Percentiles rank a stretch among this genome's conserved stretches.
Conservation (phyloP, 2,113 vertebrate species). For the Psephotus haematonotus region DNA sequence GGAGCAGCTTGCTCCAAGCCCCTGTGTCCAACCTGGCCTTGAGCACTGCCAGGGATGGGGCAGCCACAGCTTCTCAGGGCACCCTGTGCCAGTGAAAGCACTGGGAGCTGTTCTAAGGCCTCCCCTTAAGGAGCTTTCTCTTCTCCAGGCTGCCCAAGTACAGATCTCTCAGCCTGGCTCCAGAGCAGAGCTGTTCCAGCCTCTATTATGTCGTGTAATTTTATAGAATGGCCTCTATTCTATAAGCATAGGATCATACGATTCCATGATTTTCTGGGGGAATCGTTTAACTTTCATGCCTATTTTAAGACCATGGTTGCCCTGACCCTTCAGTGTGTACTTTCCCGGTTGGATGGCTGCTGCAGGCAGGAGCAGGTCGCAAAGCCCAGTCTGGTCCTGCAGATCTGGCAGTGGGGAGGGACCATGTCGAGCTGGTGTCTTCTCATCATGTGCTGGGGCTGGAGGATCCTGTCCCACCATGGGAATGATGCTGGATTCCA, state of each 20-base stretch:
- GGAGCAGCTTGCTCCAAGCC: not conserved
- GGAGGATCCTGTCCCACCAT: not conserved
- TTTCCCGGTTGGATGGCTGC: not conserved
- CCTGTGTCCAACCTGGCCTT: not conserved
- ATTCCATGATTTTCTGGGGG: conserved; percentile 23
- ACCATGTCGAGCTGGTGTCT: accelerated
- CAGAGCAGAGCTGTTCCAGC: not conserved
- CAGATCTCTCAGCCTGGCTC: not conserved
- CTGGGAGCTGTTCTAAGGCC: not conserved
- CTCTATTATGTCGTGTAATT: not conserved
- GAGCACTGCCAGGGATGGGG: not conserved
- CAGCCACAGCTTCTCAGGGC: not conserved
- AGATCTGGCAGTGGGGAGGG: not conserved
- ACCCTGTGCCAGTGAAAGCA: not conserved
- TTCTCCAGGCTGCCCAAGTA: not conserved
- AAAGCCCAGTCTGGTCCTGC: not conserved
- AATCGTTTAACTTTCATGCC: conserved; percentile 45
- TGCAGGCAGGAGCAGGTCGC: not conserved
- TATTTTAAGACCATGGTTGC: conserved; percentile 35
- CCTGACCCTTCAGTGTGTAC: conserved; percentile 24
- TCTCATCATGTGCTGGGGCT: not conserved
- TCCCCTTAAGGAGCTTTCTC: not conserved
- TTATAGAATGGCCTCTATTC: not conserved
- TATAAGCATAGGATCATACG: not conserved
- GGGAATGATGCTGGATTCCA: not conserved